Evolutionary conservation across 2,888 invertebrate species (phyloP).

Genomic region (Drosophila subquinaria): DNA sequence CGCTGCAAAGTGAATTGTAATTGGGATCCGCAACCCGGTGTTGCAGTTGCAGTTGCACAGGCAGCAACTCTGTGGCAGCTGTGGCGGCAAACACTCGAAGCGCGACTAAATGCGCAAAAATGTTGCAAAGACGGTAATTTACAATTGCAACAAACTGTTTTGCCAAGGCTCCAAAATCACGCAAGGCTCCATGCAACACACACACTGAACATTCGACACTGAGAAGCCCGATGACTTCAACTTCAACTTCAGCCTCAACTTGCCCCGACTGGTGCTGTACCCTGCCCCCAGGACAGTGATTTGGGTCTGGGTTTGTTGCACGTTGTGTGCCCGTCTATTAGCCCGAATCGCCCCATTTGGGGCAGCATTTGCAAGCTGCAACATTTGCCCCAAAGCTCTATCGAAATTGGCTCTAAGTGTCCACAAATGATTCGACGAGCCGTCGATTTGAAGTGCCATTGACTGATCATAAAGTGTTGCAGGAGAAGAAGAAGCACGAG

Average conservation of each 20-base stretch:
- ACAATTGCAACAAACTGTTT: constrained; percentile 73
- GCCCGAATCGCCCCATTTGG: constrained; percentile 22
- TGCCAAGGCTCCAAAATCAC: constrained; percentile 20
- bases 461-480: constrained; percentile 7
- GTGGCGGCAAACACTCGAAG: constrained; percentile 77
- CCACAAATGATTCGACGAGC: constrained; percentile 28
- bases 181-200: constrained; percentile 6
- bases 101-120: constrained; percentile 81
- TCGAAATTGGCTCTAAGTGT: constrained; percentile 46
- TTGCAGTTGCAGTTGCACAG: constrained; percentile 33
- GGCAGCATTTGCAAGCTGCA: constrained; percentile 14
- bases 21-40: constrained; percentile 50
- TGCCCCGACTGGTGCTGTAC: constrained; percentile 49
- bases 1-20: constrained; percentile 75
- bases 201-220: background rate
- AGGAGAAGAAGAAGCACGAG: background rate
- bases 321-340: constrained; percentile 30
- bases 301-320: constrained; percentile 33
- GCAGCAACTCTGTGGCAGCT: constrained; percentile 57
- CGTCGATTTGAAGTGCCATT: constrained; percentile 4
- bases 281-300: constrained; percentile 64
- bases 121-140: constrained; percentile 80
- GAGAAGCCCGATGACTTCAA: background rate
- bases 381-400: constrained; percentile 25
- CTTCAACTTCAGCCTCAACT: background rate